Conservation (phyloP, 2,888 invertebrate genomes). For the Bruchidius siliquastri region DNA sequence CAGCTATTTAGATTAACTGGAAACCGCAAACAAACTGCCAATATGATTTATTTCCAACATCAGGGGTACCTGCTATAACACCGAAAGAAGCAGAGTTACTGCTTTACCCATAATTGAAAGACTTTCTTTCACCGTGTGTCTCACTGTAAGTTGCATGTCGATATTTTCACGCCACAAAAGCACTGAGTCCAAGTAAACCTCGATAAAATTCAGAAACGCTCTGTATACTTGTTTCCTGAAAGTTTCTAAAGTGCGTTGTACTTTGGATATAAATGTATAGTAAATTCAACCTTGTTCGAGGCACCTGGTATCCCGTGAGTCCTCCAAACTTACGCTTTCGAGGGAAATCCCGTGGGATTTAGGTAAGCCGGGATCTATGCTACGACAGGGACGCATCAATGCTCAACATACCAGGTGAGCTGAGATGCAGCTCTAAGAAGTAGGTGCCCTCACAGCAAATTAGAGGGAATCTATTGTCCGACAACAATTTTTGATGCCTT, state of each 20-base stretch:
- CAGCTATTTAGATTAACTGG: too few species aligned
- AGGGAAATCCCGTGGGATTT: conserved; percentile 16
- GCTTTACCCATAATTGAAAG: too few species aligned
- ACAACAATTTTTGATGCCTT: too few species aligned
- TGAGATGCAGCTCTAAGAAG: background rate
- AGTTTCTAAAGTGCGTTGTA: background rate
- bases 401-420: background rate
- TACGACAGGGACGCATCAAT: conserved; percentile 7
- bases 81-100: too few species aligned
- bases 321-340: conserved; percentile 21
- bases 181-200: background rate
- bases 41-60: too few species aligned
- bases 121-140: too few species aligned
- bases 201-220: background rate
- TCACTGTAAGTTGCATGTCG: background rate
- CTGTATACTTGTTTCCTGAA: background rate
- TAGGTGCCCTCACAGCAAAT: background rate
- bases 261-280: background rate
- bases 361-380: conserved; percentile 9
- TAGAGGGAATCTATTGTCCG: too few species aligned
- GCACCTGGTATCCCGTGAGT: conserved; percentile 30
- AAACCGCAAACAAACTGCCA: too few species aligned
- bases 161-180: background rate
- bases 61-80: too few species aligned
- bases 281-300: conserved; percentile 13